Conservation (phyloP, 2,797 vertebrate species). For the Malacoctenus gilli region DNA sequence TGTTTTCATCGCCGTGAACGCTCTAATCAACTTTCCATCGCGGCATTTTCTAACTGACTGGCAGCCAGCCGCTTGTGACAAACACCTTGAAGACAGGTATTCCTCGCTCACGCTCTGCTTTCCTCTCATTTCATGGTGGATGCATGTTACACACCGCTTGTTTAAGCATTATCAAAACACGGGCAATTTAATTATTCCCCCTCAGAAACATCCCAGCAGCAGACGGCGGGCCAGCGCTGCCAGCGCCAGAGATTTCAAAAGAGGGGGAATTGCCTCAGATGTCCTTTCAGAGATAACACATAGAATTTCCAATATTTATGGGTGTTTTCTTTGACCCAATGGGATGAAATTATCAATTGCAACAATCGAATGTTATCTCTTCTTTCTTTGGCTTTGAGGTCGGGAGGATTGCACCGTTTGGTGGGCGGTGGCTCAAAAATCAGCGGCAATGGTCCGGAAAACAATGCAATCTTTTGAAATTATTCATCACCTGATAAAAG, state of each 20-base stretch:
- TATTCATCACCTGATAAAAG: constrained; percentile 75
- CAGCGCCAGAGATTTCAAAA: constrained; percentile 9
- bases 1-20: constrained; percentile 10
- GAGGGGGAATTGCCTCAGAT: constrained; percentile 24
- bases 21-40: constrained; percentile 42
- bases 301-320: constrained; percentile 45
- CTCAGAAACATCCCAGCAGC: constrained; percentile 8
- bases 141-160: constrained; percentile 36
- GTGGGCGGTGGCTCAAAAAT: constrained; percentile 23
- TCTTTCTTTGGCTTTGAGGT: constrained; percentile 32
- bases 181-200: constrained; percentile 41
- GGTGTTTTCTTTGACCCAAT: constrained; percentile 18
- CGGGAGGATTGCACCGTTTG: constrained; percentile 34
- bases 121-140: constrained; percentile 57
- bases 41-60: constrained; percentile 37
- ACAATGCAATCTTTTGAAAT: constrained; percentile 68
- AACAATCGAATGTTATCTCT: constrained; percentile 52
- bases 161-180: constrained; percentile 44
- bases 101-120: constrained; percentile 24
- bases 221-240: constrained; percentile 1
- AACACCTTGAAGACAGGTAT: constrained; percentile 43
- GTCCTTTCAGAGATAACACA: constrained; percentile 51
- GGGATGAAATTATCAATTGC: constrained; percentile 50
- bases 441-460: constrained; percentile 37
- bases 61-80: constrained; percentile 43